phyloP scores from a whole-genome alignment of 2,888 invertebrate genomes.

The Lysandra bellargus region DNA sequence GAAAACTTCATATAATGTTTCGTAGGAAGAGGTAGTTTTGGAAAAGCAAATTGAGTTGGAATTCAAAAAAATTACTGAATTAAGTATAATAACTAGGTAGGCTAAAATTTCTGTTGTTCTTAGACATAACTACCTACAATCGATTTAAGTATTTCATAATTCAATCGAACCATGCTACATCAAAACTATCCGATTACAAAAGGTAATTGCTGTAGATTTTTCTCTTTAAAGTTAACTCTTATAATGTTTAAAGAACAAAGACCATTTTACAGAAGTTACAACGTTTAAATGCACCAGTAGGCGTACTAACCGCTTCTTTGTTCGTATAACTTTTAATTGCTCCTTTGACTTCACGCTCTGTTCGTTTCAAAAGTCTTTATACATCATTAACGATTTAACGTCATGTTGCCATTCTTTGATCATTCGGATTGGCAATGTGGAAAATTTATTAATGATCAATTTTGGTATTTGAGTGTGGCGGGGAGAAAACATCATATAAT shows the following conservation, averaged over 20 bases:
- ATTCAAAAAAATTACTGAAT: no score
- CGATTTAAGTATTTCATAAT: background rate
- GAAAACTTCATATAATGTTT: no score
- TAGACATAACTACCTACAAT: background rate
- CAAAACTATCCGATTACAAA: background rate
- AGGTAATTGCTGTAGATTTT: background rate
- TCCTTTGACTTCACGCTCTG: constrained; percentile 58
- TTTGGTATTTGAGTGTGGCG: background rate
- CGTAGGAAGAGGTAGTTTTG: no score
- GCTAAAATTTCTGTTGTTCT: background rate
- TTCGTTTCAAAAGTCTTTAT: constrained; percentile 36
- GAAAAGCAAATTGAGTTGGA: no score
- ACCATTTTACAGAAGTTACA: constrained; percentile 29
- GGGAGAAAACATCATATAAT: background rate
- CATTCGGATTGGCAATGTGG: constrained; percentile 25
- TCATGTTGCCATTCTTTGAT: constrained; percentile 33
- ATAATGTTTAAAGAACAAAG: constrained; percentile 13
- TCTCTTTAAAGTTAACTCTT: background rate
- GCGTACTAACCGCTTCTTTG: constrained; percentile 58
- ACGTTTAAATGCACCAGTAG: constrained; percentile 51
- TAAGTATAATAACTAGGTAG: no score
- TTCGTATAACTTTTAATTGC: constrained; percentile 67
- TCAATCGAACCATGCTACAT: background rate
- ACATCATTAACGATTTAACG: constrained; percentile 39
- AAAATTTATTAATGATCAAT: constrained; percentile 6